phyloP scores from a whole-genome alignment of 2,113 vertebrate species.

The Dissostichus mawsoni region DNA sequence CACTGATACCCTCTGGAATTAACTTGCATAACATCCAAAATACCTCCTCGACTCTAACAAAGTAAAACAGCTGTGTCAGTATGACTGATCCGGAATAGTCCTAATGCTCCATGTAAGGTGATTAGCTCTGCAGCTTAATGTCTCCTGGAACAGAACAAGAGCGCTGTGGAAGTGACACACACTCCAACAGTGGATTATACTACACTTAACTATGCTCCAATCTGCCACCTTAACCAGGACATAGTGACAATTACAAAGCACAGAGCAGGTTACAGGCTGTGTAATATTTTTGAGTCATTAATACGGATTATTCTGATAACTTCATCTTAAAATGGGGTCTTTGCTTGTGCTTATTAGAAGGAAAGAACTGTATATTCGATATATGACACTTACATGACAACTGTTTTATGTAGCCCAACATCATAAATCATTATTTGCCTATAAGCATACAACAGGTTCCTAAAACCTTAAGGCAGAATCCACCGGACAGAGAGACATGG shows the following conservation, averaged over 20 bases:
- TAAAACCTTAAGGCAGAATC: too few species aligned
- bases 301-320: neutral
- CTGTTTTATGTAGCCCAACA: too few species aligned
- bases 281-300: neutral
- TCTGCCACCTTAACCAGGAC: constrained; percentile 5
- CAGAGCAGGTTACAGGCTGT: neutral
- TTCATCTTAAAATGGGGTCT: neutral
- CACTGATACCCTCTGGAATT: neutral
- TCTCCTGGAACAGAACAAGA: constrained; percentile 8
- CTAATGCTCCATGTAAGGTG: constrained; percentile 34
- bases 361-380: too few species aligned
- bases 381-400: too few species aligned
- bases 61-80: constrained; percentile 1
- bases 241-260: constrained; percentile 11
- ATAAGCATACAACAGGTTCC: too few species aligned
- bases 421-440: too few species aligned
- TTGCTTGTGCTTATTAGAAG: too few species aligned
- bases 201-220: neutral
- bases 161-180: constrained; percentile 16
- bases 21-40: neutral
- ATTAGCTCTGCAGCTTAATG: constrained; percentile 39
- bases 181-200: constrained; percentile 36
- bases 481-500: neutral
- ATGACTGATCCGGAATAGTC: constrained; percentile 2
- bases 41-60: too few species aligned